These are phyloP conservation scores for Phortica magna DNA, from an alignment of 2,888 invertebrate genomes.

Conservation along the genomic window DNA sequence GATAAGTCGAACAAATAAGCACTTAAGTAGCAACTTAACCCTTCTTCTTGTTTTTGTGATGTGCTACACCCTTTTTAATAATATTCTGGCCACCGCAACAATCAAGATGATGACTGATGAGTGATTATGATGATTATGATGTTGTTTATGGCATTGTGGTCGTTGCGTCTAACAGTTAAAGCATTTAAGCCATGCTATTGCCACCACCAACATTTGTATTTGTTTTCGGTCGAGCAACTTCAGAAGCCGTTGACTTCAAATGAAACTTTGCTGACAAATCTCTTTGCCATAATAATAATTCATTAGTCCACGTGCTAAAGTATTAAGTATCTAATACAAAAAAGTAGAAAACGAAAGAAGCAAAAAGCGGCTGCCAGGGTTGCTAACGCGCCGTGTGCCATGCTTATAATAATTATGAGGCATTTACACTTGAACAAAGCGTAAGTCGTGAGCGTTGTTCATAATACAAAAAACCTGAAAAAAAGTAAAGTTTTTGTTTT, in stretches of 20 bases:
- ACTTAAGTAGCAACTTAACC: slow-evolving; percentile 27
- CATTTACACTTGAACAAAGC: slow-evolving; percentile 7
- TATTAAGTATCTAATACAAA: neutral
- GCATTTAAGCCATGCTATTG: no score
- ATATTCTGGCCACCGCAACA: neutral
- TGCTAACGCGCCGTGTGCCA: neutral
- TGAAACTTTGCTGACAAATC: slow-evolving; percentile 1
- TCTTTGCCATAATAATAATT: slow-evolving; percentile 19
- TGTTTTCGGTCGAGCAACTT: no score
- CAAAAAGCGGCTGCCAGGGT: neutral
- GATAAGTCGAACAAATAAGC: slow-evolving; percentile 16
- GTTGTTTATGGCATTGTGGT: no score
- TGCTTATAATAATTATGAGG: slow-evolving; percentile 6
- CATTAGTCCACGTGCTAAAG: slow-evolving; percentile 9
- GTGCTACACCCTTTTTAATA: neutral
- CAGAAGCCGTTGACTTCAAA: slow-evolving; percentile 18
- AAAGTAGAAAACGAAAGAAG: neutral
- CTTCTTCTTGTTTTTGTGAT: no score
- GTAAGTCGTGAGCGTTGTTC: neutral
- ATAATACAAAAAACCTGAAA: neutral
- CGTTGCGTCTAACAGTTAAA: no score
- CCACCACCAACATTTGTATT: no score
- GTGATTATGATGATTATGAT: no score
- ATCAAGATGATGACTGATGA: neutral
- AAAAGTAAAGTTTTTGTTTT: neutral